Conservation (phyloP, 2,797 vertebrate species). For the Pseudochaenichthys georgianus region DNA sequence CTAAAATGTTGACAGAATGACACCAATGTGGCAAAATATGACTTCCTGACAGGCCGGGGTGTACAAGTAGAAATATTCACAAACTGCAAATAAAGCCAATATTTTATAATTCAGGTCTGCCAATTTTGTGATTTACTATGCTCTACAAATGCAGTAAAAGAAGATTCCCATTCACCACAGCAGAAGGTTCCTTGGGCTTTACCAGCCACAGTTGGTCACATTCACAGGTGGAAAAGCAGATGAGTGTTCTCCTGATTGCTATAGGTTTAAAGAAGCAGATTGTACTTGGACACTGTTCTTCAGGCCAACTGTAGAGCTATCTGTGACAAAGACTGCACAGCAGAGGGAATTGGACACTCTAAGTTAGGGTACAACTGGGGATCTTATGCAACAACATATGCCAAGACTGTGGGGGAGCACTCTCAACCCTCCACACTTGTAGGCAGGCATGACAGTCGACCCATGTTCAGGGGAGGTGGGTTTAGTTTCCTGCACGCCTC, state of each 20-base stretch:
- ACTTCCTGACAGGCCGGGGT: background rate
- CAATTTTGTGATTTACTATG: background rate
- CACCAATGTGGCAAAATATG: too few species aligned
- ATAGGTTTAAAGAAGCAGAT: constrained; percentile 23
- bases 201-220: background rate
- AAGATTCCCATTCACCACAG: background rate
- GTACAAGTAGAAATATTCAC: background rate
- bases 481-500: too few species aligned
- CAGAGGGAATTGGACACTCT: background rate
- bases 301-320: background rate
- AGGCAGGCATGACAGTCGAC: too few species aligned
- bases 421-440: constrained; percentile 3
- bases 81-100: background rate
- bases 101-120: background rate
- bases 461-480: too few species aligned
- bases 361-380: background rate
- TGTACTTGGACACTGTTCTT: background rate
- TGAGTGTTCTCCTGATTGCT: background rate
- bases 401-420: background rate
- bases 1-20: too few species aligned
- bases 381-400: background rate
- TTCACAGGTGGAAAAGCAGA: constrained; percentile 1
- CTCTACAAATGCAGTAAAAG: background rate
- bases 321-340: background rate
- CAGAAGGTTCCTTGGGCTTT: background rate